Evolutionary conservation across 2,888 invertebrate genomes (phyloP).

Genomic region (Polydrusus cervinus): DNA sequence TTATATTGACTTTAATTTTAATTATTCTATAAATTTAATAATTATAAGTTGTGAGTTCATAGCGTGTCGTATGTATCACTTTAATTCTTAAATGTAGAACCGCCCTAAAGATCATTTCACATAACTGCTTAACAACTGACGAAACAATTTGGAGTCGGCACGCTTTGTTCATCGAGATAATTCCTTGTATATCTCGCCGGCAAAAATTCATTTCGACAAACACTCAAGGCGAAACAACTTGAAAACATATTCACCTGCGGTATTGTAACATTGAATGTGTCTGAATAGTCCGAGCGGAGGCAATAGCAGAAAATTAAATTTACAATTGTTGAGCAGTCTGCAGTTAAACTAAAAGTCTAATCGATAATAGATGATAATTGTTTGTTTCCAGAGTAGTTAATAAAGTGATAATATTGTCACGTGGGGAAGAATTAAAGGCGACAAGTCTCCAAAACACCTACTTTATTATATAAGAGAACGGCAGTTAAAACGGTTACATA

Average conservation of each 20-base stretch:
- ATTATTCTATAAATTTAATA: no score
- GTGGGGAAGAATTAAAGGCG: no score
- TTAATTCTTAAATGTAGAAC: no score
- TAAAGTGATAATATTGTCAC: no score
- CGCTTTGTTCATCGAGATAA: slow-evolving; percentile 56
- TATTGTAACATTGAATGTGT: slow-evolving; percentile 1
- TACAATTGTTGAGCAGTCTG: neutral
- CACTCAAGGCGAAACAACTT: slow-evolving; percentile 48
- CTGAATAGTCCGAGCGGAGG: slow-evolving; percentile 5
- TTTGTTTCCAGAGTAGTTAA: neutral
- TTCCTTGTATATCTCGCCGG: slow-evolving; percentile 54
- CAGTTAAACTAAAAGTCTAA: neutral
- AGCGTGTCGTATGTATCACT: no score
- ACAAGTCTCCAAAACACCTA: no score
- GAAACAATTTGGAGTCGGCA: slow-evolving; percentile 50
- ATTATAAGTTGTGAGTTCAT: no score
- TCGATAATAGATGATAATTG: neutral
- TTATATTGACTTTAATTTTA: no score
- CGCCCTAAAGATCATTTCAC: slow-evolving; percentile 15
- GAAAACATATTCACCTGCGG: slow-evolving; percentile 35
- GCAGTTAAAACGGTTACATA: no score
- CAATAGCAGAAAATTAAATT: neutral
- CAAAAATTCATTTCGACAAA: slow-evolving; percentile 56
- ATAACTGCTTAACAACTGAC: slow-evolving; percentile 38
- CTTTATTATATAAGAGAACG: no score